A percentile compares a stretch with the other conserved stretches of the same genome.
Conservation (phyloP, 2,113 vertebrate genomes). For the Platysteira castanea region DNA sequence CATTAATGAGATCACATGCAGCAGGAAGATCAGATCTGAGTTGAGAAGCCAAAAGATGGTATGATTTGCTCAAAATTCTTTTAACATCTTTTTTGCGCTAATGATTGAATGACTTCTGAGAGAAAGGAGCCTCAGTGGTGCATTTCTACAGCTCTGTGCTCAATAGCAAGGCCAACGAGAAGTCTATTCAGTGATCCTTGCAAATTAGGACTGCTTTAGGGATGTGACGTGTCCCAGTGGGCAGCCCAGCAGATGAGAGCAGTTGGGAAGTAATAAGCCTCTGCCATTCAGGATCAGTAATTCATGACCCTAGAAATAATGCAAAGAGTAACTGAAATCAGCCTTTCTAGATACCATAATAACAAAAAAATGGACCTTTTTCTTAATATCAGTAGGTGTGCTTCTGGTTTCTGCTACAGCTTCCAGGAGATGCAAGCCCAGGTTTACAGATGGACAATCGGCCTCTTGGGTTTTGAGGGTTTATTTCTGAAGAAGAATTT, state of each 20-base stretch:
- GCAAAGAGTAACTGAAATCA: not conserved
- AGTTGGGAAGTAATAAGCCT: not conserved
- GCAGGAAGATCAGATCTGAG: not conserved
- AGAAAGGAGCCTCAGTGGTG: not conserved
- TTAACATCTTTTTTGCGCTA: not conserved
- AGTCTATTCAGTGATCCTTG: not conserved
- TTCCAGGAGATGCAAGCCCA: not conserved
- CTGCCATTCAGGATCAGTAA: not conserved
- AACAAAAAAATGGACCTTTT: not conserved
- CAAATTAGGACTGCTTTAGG: not conserved
- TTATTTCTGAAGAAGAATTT: not conserved
- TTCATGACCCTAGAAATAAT: not conserved
- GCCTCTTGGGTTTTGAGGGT: fast-evolving
- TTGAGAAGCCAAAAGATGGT: not conserved
- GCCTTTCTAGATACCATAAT: not conserved
- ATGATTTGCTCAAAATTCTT: not conserved
- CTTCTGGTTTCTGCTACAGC: not conserved
- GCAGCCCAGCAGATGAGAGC: not conserved
- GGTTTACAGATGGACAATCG: not conserved
- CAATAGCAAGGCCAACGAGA: not conserved
- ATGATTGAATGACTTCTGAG: not conserved
- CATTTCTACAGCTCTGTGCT: not conserved
- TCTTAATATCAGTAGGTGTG: not conserved
- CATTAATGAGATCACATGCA: not conserved
- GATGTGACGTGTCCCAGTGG: fast-evolving